Conservation (phyloP, 2,113 vertebrate genomes). For the Emberiza fucata region DNA sequence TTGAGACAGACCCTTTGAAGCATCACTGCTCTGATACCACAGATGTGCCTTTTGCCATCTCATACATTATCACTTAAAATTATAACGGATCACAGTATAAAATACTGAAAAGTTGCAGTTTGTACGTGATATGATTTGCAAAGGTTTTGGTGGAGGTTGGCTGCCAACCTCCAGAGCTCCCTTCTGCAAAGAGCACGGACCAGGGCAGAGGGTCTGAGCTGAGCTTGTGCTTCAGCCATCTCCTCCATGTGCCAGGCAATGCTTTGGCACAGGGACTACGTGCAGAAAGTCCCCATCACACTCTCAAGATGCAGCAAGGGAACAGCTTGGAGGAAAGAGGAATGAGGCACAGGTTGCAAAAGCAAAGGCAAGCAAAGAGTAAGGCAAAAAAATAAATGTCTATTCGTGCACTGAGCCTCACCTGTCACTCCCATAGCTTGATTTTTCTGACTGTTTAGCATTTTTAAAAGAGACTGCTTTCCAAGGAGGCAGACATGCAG, state of each 20-base stretch:
- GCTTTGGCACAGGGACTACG: neutral
- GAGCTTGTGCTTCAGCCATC: neutral
- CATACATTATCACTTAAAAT: constrained; percentile 67
- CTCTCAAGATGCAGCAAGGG: neutral
- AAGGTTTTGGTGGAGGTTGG: constrained; percentile 34
- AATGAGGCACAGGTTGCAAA: neutral
- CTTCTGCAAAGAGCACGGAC: neutral
- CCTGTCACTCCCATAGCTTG: neutral
- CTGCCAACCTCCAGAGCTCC: constrained; percentile 12
- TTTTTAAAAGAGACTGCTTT: neutral
- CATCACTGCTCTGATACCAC: constrained; percentile 61
- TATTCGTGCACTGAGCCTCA: neutral
- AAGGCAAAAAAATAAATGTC: neutral
- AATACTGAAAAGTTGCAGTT: constrained; percentile 50
- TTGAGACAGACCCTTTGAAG: constrained; percentile 63
- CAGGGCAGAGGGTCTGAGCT: neutral
- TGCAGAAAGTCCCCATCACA: neutral
- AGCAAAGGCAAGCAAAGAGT: neutral
- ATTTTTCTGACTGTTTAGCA: neutral
- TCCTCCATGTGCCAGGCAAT: neutral
- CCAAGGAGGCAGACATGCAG: neutral
- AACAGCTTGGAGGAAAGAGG: neutral
- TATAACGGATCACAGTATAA: constrained; percentile 51
- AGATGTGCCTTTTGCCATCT: constrained; percentile 66
- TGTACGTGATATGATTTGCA: constrained; percentile 51